Evolutionary conservation across 2,113 vertebrate genomes (phyloP).

Genomic region (Pelodiscus sinensis): DNA sequence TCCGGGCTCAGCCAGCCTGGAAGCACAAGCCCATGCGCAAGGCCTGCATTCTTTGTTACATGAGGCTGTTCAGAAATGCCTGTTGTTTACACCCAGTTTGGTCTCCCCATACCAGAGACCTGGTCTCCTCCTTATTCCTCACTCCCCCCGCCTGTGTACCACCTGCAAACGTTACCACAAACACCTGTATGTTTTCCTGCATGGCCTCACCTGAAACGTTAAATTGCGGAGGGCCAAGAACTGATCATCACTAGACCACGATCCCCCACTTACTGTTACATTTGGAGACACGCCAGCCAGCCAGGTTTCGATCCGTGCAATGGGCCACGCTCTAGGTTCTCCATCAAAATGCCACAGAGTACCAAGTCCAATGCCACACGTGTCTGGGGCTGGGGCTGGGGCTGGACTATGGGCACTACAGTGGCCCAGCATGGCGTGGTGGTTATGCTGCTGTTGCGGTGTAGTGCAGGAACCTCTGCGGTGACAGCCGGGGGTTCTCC

Average conservation of each 20-base stretch:
- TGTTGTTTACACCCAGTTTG: neutral
- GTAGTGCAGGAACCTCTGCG: neutral
- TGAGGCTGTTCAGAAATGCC: neutral
- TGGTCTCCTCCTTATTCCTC: neutral
- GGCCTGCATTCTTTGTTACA: neutral
- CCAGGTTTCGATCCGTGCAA: neutral
- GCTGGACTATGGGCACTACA: neutral
- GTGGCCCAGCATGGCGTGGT: too few species aligned
- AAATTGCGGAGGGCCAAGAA: neutral
- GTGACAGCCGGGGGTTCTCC: neutral
- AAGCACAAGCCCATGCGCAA: neutral
- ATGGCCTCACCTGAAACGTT: neutral
- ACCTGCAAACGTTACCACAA: neutral
- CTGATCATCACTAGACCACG: neutral
- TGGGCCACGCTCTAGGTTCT: neutral
- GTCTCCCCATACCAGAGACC: neutral
- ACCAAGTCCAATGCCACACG: neutral
- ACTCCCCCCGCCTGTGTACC: neutral
- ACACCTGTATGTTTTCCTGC: neutral
- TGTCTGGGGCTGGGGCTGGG: neutral
- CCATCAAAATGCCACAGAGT: neutral
- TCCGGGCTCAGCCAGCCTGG: neutral
- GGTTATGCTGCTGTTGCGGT: neutral
- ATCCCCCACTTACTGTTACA: neutral
- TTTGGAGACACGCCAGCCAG: neutral